Evolutionary conservation across 2,888 invertebrate genomes (phyloP).

Genomic region (Drosophila diplacantha): DNA sequence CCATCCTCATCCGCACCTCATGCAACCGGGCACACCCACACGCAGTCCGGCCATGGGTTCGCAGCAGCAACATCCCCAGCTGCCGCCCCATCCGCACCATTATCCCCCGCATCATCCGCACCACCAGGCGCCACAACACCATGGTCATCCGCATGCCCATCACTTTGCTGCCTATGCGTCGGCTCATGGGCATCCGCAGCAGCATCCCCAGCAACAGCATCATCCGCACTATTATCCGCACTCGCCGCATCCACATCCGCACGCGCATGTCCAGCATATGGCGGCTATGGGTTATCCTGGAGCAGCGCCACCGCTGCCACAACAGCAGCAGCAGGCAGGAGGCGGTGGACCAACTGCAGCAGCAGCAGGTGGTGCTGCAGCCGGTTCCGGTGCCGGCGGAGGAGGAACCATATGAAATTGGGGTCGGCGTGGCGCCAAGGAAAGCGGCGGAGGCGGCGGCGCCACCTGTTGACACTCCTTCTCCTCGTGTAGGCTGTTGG

Average conservation of each 20-base stretch:
- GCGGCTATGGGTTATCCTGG: slow-evolving; percentile 63
- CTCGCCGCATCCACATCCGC: slow-evolving; percentile 53
- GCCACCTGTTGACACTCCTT: slow-evolving; percentile 69
- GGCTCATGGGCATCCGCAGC: slow-evolving; percentile 39
- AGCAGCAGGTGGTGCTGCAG: slow-evolving; percentile 17
- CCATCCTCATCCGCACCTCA: slow-evolving; percentile 46
- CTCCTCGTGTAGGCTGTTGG: slow-evolving; percentile 32
- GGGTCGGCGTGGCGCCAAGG: slow-evolving; percentile 69
- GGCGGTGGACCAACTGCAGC: slow-evolving; percentile 15
- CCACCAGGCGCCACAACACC: slow-evolving; percentile 29
- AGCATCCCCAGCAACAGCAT: slow-evolving; percentile 42
- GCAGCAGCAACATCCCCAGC: slow-evolving; percentile 33
- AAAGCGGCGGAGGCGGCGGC: slow-evolving; percentile 53
- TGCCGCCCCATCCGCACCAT: slow-evolving; percentile 44
- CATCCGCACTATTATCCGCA: slow-evolving; percentile 47
- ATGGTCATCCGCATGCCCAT: slow-evolving; percentile 36
- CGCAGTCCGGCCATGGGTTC: slow-evolving; percentile 46
- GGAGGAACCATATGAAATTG: slow-evolving; percentile 63
- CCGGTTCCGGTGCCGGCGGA: slow-evolving; percentile 15
- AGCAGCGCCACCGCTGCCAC: slow-evolving; percentile 49
- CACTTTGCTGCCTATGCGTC: slow-evolving; percentile 39
- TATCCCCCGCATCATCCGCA: slow-evolving; percentile 40
- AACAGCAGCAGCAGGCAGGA: slow-evolving; percentile 19
- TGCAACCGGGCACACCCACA: slow-evolving; percentile 51
- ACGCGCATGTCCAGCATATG: slow-evolving; percentile 59